A percentile compares a stretch with the other conserved stretches of the same genome.
Evolutionary conservation across 2,797 vertebrate genomes (phyloP).

Genomic region (Phoxinus dragarum): DNA sequence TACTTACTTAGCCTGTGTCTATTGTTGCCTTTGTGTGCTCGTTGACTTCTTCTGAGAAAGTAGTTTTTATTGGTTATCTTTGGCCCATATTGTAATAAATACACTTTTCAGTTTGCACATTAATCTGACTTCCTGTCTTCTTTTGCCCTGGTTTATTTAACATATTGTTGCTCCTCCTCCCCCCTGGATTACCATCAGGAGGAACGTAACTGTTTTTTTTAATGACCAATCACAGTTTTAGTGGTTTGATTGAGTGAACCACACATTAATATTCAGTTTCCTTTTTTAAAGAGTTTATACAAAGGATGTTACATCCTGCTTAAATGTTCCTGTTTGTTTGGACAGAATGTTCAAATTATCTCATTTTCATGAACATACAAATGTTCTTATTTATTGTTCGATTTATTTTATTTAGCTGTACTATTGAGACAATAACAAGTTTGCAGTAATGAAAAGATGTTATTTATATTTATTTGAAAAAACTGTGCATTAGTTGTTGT

Average conservation of each 20-base stretch:
- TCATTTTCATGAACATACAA: not conserved
- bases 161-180: no score
- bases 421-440: not conserved
- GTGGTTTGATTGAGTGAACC: not conserved
- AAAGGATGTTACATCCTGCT: not conserved
- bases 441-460: conserved; percentile 18
- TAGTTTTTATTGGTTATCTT: no score
- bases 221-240: not conserved
- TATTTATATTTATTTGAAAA: conserved; percentile 1
- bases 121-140: no score
- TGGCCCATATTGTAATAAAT: no score
- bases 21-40: no score
- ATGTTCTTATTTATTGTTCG: not conserved
- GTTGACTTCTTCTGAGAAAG: no score
- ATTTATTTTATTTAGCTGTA: not conserved
- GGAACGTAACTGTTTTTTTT: no score
- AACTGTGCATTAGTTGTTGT: not conserved
- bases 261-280: not conserved
- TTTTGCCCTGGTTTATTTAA: no score
- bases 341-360: not conserved
- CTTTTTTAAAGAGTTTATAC: not conserved
- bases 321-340: not conserved
- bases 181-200: no score
- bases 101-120: no score
- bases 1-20: no score